Conservation (phyloP, 2,113 vertebrate species). For the Anolis carolinensis region DNA sequence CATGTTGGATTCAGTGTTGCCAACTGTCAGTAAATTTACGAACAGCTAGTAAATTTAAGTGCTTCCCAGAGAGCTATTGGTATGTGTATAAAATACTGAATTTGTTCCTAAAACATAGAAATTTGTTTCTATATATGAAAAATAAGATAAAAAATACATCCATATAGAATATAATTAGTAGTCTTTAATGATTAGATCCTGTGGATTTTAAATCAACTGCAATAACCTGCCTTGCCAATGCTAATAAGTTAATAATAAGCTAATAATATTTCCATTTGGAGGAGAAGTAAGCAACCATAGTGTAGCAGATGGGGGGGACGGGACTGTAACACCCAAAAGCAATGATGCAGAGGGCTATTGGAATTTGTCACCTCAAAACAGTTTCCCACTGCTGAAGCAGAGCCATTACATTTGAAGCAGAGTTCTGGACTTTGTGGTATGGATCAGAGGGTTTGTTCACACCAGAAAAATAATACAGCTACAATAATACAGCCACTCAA, state of each 20-base stretch:
- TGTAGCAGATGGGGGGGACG: no score
- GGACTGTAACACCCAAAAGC: no score
- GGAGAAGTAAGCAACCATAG: neutral
- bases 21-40: slow-evolving; percentile 67
- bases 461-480: no score
- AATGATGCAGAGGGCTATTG: no score
- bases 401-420: neutral
- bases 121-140: slow-evolving; percentile 48
- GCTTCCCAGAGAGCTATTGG: slow-evolving; percentile 71
- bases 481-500: no score
- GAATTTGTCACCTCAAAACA: no score
- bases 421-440: no score
- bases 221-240: neutral
- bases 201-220: slow-evolving; percentile 19
- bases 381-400: no score
- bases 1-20: slow-evolving; percentile 62
- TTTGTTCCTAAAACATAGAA: slow-evolving; percentile 71
- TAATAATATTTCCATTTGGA: neutral
- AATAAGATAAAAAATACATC: slow-evolving; percentile 36
- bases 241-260: neutral
- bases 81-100: slow-evolving; percentile 69
- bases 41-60: slow-evolving; percentile 73
- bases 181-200: slow-evolving; percentile 13
- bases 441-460: no score
- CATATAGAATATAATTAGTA: slow-evolving; percentile 32